Evolutionary conservation across 1,140 invertebrate species (phyloP).

Genomic region (Brachionus rubens): DNA sequence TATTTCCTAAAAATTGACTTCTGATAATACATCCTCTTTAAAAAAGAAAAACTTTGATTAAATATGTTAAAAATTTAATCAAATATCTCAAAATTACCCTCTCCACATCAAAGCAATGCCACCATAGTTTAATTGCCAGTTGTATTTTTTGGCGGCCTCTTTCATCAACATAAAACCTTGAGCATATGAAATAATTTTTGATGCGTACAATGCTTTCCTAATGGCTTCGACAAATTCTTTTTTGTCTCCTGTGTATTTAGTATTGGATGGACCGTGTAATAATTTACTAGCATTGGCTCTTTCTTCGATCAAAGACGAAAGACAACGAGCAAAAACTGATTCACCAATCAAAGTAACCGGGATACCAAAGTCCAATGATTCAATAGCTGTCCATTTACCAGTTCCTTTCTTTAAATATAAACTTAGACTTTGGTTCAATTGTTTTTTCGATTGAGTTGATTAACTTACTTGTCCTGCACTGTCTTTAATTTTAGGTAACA

Average conservation of each 20-base stretch:
- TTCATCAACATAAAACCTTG: constrained; percentile 98
- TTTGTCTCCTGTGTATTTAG: constrained; percentile 68
- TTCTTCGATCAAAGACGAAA: constrained; percentile 82
- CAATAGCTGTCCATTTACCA: constrained; percentile 97
- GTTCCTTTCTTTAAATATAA: constrained; percentile 74
- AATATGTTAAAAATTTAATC: background rate
- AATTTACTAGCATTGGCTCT: constrained; percentile 75
- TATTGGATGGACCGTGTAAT: constrained; percentile 68
- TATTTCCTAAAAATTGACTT: constrained; percentile 90
- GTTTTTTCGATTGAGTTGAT: constrained; percentile 43
- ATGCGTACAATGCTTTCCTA: constrained; percentile 83
- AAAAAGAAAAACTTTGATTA: background rate
- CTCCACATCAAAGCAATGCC: constrained; percentile 99
- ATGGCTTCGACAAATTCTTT: constrained; percentile 75
- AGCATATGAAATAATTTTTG: constrained; percentile 97
- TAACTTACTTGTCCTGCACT: constrained; percentile 77
- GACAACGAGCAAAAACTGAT: constrained; percentile 90
- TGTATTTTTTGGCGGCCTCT: constrained; percentile 82
- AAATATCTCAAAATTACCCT: constrained; percentile 62
- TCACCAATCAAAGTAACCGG: constrained; percentile 95
- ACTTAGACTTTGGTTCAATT: constrained; percentile 49
- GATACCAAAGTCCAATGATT: constrained; percentile 89
- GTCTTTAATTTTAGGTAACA: constrained; percentile 89
- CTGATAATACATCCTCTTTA: constrained; percentile 86
- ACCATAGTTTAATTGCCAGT: constrained; percentile 95